Evolutionary conservation across 2,797 vertebrate species (phyloP).

Genomic region (Pseudochromis fuscus): DNA sequence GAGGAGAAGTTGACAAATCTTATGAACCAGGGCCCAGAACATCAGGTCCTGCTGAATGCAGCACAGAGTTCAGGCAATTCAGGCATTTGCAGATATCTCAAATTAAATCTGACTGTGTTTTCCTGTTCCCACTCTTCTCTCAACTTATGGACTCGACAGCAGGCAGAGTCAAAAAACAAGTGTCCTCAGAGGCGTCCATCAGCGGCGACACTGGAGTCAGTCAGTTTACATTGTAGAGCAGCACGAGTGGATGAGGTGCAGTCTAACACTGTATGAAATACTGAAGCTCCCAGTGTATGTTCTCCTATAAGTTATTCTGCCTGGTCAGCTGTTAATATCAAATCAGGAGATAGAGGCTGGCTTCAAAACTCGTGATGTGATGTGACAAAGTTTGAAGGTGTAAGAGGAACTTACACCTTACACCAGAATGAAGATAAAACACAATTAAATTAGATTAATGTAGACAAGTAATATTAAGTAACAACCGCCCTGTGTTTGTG

Average conservation of each 20-base stretch:
- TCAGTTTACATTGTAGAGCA: too few relatives aligned
- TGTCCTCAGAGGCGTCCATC: too few relatives aligned
- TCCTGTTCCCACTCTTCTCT: slow-evolving; percentile 1
- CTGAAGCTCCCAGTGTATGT: too few relatives aligned
- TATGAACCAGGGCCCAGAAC: background rate
- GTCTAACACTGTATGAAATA: too few relatives aligned
- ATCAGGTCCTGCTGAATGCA: background rate
- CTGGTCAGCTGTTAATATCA: background rate
- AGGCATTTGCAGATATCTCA: slow-evolving; percentile 19
- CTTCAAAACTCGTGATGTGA: background rate
- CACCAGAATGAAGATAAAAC: background rate
- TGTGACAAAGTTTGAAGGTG: too few relatives aligned
- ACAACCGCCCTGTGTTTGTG: too few relatives aligned
- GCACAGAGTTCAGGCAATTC: background rate
- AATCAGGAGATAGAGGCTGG: too few relatives aligned
- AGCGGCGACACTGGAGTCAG: too few relatives aligned
- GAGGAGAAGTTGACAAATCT: background rate
- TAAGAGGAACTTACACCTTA: too few relatives aligned
- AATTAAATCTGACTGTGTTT: slow-evolving; percentile 22
- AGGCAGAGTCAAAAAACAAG: too few relatives aligned
- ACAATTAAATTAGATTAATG: background rate
- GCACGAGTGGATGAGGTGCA: too few relatives aligned
- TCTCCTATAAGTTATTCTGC: background rate
- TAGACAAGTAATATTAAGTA: too few relatives aligned
- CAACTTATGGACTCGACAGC: background rate